Base-by-base conservation (phyloP, 2,797 vertebrate species). In the Sebastiscus albofasciatus region DNA sequence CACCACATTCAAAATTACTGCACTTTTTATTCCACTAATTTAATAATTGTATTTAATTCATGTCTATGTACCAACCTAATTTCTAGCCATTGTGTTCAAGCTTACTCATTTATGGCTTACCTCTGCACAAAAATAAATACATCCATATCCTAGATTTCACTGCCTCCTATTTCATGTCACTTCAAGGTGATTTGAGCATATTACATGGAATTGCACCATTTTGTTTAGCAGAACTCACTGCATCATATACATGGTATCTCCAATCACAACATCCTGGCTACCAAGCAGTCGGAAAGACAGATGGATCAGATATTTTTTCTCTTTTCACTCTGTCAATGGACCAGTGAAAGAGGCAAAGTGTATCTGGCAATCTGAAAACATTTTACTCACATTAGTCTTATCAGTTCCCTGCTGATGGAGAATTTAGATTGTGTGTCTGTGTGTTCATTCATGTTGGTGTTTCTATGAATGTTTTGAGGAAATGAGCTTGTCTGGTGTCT, bases 391-490 rank as follows among this genome's bases (percentile, higher is more conserved):
- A 20, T 26, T 7, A 2, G 6, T 20, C 29, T 39, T 54, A 72
- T 72, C 46, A 77, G 61, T 67, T 56, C 55, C 8, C 14, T 29
- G 5, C 56, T 62, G 69, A 72, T 56, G 20, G 26, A 20, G 55
- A n/a, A 71, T 76, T 72, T 22, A 61, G 33, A 72, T 62, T 34
- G 27, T 49, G 68, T 34, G 46, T 33, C n/a, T 18, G 16, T 79
- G 27, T 14, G 24, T 60, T 61, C 34, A 72, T 67, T 82, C 18
- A 56, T 46, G 31, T 36, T 24, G 18, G 49, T 22, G 20, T 71
- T 69, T 75, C 12, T 31, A 59, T 24, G 59, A 65, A 13, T 27
- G 18, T 2, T 18, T 65, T 72, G 34, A 72, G 26, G 68, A 72
- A 55, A 54, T 77, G 54, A 72, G 11, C 22, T 52, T 8, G n/a